Evolutionary conservation across 2,113 vertebrate species (phyloP).

Genomic region (Solea senegalensis): DNA sequence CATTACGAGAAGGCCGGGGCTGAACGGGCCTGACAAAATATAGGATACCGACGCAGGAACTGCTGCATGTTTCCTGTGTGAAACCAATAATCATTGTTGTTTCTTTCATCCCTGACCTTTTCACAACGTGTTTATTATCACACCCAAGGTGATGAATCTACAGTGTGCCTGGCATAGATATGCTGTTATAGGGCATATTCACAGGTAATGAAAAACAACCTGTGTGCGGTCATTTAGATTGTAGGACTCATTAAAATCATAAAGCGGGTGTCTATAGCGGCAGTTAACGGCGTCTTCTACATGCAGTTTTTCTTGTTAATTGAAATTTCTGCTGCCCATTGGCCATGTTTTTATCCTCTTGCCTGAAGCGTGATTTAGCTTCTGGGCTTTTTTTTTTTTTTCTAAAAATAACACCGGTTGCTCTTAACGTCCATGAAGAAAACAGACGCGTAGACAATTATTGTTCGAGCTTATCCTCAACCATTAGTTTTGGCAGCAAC

Average conservation of each 20-base stretch:
- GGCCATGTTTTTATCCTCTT: not conserved
- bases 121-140: not conserved
- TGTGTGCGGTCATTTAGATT: not conserved
- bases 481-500: conserved; percentile 11
- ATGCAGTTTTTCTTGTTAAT: not conserved
- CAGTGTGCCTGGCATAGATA: not conserved
- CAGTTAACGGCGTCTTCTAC: not conserved
- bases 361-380: not conserved
- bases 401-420: not conserved
- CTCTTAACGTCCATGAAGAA: not conserved
- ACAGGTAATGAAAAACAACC: not conserved
- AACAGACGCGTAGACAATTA: not conserved
- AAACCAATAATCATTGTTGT: not conserved
- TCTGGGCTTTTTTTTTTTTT: not conserved
- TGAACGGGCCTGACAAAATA: not conserved
- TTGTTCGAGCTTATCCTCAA: conserved; percentile 9
- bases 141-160: not conserved
- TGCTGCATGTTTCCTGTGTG: not conserved
- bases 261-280: not conserved
- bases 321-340: not conserved
- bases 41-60: not conserved
- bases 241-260: too few relatives aligned
- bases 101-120: not conserved
- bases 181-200: not conserved
- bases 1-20: not conserved